A percentile compares a stretch with the other conserved stretches of the same genome.
These are phyloP conservation scores for Harpagoxenus sublaevis DNA, from an alignment of 2,888 invertebrate genomes.

Conservation along the genomic window DNA sequence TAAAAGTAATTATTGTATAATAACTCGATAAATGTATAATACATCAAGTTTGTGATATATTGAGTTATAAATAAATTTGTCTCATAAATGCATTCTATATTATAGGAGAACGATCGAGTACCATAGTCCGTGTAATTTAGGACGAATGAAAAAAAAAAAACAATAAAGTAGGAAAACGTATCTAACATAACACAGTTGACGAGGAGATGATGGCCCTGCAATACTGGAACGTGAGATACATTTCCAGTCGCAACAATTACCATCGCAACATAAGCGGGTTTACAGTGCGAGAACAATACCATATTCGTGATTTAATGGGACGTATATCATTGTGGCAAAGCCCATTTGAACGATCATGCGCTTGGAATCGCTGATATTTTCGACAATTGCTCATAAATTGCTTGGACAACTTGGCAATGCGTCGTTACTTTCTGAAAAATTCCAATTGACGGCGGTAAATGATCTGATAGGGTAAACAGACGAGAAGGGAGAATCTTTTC, in stretches of 20 bases:
- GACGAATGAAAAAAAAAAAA: not conserved
- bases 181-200: not conserved
- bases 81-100: not conserved
- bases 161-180: not conserved
- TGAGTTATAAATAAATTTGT: not conserved
- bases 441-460: not conserved
- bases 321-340: slow-evolving; percentile 53
- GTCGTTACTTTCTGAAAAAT: not conserved
- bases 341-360: slow-evolving; percentile 64
- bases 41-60: not conserved
- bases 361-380: slow-evolving; percentile 70
- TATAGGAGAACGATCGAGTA: not conserved
- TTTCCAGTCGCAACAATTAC: slow-evolving; percentile 48
- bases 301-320: slow-evolving; percentile 63
- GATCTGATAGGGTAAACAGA: slow-evolving; percentile 20
- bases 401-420: not conserved
- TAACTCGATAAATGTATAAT: not conserved
- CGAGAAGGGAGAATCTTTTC: slow-evolving; percentile 41
- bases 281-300: slow-evolving; percentile 63
- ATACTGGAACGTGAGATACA: not conserved
- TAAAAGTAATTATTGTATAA: not conserved
- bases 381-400: slow-evolving; percentile 66
- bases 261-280: slow-evolving; percentile 48
- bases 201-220: not conserved
- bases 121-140: not conserved